phyloP scores from a whole-genome alignment of 2,113 vertebrate genomes.

The Proterorhinus semilunaris region DNA sequence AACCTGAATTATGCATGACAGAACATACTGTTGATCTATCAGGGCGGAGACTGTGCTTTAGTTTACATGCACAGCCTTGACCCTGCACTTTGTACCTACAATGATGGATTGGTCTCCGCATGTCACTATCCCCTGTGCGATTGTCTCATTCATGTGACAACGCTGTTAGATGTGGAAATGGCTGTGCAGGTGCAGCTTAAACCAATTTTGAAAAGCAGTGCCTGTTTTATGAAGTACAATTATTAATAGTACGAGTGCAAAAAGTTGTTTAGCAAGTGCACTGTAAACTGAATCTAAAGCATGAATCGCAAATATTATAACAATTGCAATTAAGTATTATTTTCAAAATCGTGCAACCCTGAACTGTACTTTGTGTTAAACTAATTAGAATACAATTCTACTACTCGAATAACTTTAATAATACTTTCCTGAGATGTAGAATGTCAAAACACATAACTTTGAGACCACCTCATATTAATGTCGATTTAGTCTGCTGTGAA shows the following conservation, averaged over 20 bases:
- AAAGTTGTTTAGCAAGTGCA: too few species aligned
- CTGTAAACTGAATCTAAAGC: too few species aligned
- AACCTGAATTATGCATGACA: slow-evolving; percentile 61
- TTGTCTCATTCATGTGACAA: not conserved
- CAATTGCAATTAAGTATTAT: too few species aligned
- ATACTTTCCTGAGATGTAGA: not conserved
- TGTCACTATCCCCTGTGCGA: not conserved
- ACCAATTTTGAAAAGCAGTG: too few species aligned
- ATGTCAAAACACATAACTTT: not conserved
- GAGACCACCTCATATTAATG: slow-evolving; percentile 2
- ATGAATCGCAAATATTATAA: too few species aligned
- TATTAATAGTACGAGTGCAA: too few species aligned
- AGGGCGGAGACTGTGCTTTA: slow-evolving; percentile 13
- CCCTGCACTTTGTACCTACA: not conserved
- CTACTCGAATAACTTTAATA: not conserved
- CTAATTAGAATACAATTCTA: not conserved
- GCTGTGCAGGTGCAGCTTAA: too few species aligned
- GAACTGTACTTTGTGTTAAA: not conserved
- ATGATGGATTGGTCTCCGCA: not conserved
- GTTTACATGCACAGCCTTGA: slow-evolving; percentile 29
- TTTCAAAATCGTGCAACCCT: too few species aligned
- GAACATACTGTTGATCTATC: slow-evolving; percentile 45
- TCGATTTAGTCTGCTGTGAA: not conserved
- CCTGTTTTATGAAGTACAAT: too few species aligned
- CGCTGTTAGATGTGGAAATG: slow-evolving; percentile 5